Evolutionary conservation across 2,113 vertebrate genomes (phyloP).

Genomic region (Pantherophis guttatus): DNA sequence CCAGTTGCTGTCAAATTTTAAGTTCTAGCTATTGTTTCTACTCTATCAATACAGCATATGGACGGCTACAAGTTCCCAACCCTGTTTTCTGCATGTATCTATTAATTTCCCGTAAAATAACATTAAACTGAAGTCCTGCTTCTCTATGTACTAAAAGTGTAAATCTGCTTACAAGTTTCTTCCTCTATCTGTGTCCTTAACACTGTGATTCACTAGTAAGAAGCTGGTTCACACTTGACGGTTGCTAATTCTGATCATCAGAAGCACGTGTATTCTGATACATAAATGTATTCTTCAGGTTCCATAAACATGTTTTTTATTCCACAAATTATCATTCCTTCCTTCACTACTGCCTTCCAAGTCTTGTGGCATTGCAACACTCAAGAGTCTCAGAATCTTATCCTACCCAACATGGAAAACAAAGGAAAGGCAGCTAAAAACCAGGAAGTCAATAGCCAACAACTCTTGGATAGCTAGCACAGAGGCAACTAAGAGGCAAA

Average conservation of each 20-base stretch:
- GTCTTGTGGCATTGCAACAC: background rate
- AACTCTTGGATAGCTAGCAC: background rate
- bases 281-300: background rate
- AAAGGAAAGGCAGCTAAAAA: background rate
- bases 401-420: background rate
- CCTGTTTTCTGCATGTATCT: background rate
- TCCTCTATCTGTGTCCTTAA: background rate
- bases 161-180: background rate
- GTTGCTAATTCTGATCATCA: background rate
- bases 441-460: background rate
- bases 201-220: background rate
- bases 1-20: background rate
- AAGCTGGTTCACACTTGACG: background rate
- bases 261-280: background rate
- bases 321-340: background rate
- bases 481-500: background rate
- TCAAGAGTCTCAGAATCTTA: background rate
- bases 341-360: background rate
- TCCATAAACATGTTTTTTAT: background rate
- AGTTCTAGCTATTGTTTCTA: background rate
- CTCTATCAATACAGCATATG: background rate
- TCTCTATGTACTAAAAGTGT: background rate
- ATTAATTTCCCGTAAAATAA: background rate
- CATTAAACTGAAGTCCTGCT: background rate
- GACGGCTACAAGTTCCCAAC: background rate